Conservation (phyloP, 2,888 invertebrate genomes). For the Embidobia sp. region DNA sequence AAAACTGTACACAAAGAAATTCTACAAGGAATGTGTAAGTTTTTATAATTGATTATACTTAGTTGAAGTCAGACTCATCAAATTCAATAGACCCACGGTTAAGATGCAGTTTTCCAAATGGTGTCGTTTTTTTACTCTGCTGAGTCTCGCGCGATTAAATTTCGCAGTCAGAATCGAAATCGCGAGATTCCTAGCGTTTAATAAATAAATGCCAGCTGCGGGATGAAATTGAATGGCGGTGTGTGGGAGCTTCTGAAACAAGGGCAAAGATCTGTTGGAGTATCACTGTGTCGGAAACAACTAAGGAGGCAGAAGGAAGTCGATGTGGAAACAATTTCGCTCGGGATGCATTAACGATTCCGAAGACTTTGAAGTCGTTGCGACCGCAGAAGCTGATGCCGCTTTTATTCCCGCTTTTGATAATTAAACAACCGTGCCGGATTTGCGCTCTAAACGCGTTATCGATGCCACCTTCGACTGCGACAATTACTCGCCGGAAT, state of each 20-base stretch:
- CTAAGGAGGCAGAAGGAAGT: constrained; percentile 47
- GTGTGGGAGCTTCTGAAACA: constrained; percentile 40
- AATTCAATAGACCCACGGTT: too few species aligned
- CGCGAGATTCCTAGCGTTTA: constrained; percentile 43
- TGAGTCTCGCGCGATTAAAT: constrained; percentile 35
- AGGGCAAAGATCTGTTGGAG: constrained; percentile 34
- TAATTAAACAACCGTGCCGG: constrained; percentile 54
- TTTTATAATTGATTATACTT: background rate
- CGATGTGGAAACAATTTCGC: constrained; percentile 63
- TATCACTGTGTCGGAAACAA: constrained; percentile 51
- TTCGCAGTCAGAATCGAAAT: constrained; percentile 36
- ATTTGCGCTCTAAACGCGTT: constrained; percentile 20
- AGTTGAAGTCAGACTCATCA: too few species aligned
- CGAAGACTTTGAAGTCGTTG: too few species aligned
- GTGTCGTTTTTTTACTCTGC: constrained; percentile 15
- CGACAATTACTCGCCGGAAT: constrained; percentile 7
- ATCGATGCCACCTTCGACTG: constrained; percentile 1
- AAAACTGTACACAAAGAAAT: too few species aligned
- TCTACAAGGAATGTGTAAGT: background rate
- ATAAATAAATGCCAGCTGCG: constrained; percentile 53
- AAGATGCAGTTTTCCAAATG: constrained; percentile 3
- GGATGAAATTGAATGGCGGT: constrained; percentile 47
- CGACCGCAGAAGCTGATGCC: too few species aligned
- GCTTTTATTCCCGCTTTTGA: too few species aligned
- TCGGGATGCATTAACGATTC: constrained; percentile 64